Evolutionary conservation across 2,888 invertebrate species (phyloP).

Genomic region (Carcina quercana): DNA sequence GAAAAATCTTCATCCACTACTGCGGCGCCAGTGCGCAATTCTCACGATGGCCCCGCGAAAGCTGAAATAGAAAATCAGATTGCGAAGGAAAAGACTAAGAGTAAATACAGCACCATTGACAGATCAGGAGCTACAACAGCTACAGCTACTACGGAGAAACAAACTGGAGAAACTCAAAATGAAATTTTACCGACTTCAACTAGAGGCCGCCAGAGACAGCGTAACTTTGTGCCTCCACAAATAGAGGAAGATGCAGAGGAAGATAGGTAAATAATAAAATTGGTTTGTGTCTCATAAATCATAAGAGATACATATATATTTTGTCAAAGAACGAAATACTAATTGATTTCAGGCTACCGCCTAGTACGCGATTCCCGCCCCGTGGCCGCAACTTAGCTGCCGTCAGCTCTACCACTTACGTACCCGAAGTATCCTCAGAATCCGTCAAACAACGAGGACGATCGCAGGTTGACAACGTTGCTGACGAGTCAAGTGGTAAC

Average conservation of each 20-base stretch:
- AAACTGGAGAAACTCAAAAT: conserved; percentile 78
- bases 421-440: conserved; percentile 61
- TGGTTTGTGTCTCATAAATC: no score
- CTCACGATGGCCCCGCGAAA: conserved; percentile 77
- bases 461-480: conserved; percentile 55
- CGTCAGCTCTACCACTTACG: conserved; percentile 64
- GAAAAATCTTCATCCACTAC: conserved; percentile 34
- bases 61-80: conserved; percentile 59
- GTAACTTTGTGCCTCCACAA: conserved; percentile 57
- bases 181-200: conserved; percentile 75
- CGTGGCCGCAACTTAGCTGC: conserved; percentile 72
- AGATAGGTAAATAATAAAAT: conserved; percentile 49
- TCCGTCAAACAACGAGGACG: conserved; percentile 54
- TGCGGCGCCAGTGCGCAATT: conserved; percentile 55
- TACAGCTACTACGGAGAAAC: no score
- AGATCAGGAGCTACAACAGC: conserved; percentile 49
- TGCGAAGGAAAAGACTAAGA: conserved; percentile 62
- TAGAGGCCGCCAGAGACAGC: conserved; percentile 65
- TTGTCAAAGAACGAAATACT: conserved; percentile 19
- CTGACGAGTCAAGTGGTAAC: conserved; percentile 64
- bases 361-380: conserved; percentile 90
- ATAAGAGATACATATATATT: neutral
- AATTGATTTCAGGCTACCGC: conserved; percentile 74
- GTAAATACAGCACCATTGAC: conserved; percentile 73
- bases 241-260: conserved; percentile 71